A percentile compares a stretch with the other conserved stretches of the same genome.
These are phyloP conservation scores for Digitonthophagus gazella DNA, from an alignment of 2,888 invertebrate species.

Conservation along the genomic window DNA sequence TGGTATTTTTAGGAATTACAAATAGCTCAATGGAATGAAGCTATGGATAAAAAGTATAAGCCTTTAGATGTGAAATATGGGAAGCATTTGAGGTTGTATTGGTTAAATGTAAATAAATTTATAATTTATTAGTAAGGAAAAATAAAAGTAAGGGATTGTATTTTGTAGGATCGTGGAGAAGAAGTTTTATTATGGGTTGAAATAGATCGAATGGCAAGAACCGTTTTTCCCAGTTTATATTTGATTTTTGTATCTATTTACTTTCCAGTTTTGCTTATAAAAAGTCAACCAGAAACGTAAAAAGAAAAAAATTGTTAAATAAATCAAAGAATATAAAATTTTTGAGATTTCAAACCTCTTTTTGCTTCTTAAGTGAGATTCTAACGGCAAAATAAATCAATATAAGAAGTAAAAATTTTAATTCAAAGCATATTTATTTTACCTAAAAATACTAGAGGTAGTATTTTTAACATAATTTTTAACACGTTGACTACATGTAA, in stretches of 20 bases:
- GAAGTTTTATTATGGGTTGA: slow-evolving; percentile 75
- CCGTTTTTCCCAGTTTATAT: slow-evolving; percentile 77
- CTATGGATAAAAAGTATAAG: slow-evolving; percentile 30
- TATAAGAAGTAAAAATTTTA: no score
- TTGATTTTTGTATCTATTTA: slow-evolving; percentile 73
- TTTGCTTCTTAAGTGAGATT: no score
- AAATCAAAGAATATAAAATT: no score
- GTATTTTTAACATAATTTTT: no score
- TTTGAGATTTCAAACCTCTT: no score
- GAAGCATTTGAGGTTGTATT: slow-evolving; percentile 33
- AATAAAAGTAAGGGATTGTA: no score
- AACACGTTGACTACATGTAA: no score
- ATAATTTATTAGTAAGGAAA: not conserved
- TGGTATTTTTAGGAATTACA: slow-evolving; percentile 37
- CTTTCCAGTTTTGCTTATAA: slow-evolving; percentile 66
- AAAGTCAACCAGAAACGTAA: not conserved
- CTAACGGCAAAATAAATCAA: no score
- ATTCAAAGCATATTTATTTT: no score
- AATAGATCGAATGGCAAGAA: slow-evolving; percentile 73
- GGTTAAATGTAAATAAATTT: slow-evolving; percentile 39
- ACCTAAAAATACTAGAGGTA: no score
- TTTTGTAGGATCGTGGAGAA: slow-evolving; percentile 60
- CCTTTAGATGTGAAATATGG: slow-evolving; percentile 4
- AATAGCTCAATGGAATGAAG: slow-evolving; percentile 41
- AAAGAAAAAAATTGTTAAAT: not conserved